A percentile compares a stretch with the other conserved stretches of the same genome.
phyloP scores from a whole-genome alignment of 2,113 vertebrate genomes.

The Brachyhypopomus gauderio region DNA sequence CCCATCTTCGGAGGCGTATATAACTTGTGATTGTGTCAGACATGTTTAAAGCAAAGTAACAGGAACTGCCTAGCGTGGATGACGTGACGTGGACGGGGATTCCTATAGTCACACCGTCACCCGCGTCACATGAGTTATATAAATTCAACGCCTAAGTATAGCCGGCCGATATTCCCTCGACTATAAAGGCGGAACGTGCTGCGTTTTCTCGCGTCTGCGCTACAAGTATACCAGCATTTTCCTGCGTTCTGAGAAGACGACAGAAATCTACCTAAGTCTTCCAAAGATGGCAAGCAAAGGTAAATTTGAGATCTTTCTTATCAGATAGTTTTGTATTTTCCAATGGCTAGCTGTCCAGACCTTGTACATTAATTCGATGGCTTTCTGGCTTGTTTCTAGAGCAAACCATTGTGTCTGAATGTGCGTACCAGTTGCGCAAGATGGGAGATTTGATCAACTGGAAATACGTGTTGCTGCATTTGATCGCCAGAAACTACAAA shows the following conservation, averaged over 20 bases:
- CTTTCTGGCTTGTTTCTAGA: conserved; percentile 32
- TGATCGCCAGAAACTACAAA: conserved; percentile 63
- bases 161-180: conserved; percentile 53
- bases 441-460: conserved; percentile 67
- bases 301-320: conserved; percentile 46
- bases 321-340: neutral
- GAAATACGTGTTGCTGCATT: conserved; percentile 65
- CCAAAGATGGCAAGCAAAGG: conserved; percentile 52
- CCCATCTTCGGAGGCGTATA: neutral
- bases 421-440: conserved; percentile 59
- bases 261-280: too few relatives aligned
- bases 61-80: neutral
- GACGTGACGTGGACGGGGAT: conserved; percentile 39
- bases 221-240: too few relatives aligned
- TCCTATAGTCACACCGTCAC: conserved; percentile 17
- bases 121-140: too few relatives aligned
- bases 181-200: too few relatives aligned
- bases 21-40: neutral
- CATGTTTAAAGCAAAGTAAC: conserved; percentile 9
- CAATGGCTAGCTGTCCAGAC: neutral
- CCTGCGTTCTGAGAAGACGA: too few relatives aligned
- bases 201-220: too few relatives aligned
- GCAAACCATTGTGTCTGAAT: conserved; percentile 19
- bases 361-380: neutral
- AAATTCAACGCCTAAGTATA: conserved; percentile 47